Evolutionary conservation across 2,113 vertebrate species (phyloP).

Genomic region (Sardina pilchardus): DNA sequence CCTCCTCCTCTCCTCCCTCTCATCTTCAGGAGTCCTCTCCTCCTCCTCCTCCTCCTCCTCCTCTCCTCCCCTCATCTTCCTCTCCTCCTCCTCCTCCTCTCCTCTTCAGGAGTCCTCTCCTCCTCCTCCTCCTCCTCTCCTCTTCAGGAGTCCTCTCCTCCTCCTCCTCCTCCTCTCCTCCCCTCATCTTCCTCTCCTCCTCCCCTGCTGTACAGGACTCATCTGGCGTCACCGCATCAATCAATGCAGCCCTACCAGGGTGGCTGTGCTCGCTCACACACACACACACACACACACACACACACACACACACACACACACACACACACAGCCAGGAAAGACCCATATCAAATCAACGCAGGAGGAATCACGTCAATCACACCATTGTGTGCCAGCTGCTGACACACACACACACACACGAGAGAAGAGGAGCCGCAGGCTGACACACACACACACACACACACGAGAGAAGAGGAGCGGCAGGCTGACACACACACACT

Average conservation of each 20-base stretch:
- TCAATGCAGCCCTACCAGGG: neutral
- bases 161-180: too few relatives aligned
- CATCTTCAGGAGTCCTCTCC: neutral
- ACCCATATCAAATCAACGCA: too few relatives aligned
- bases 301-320: neutral
- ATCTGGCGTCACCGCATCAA: neutral
- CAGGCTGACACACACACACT: too few relatives aligned
- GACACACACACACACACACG: too few relatives aligned
- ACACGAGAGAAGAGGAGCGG: too few relatives aligned
- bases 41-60: too few relatives aligned
- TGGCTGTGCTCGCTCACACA: neutral
- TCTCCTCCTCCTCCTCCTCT: neutral
- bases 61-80: neutral
- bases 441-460: too few relatives aligned
- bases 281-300: neutral
- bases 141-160: too few relatives aligned
- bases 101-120: neutral
- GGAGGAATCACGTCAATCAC: too few relatives aligned
- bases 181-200: neutral
- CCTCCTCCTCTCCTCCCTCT: neutral
- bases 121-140: neutral
- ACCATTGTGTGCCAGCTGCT: too few relatives aligned
- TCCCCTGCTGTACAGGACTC: too few relatives aligned
- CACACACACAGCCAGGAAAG: neutral
- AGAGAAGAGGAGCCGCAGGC: too few relatives aligned